Evolutionary conservation across 2,888 invertebrate genomes (phyloP).

Genomic region (Caradrina kadenii): DNA sequence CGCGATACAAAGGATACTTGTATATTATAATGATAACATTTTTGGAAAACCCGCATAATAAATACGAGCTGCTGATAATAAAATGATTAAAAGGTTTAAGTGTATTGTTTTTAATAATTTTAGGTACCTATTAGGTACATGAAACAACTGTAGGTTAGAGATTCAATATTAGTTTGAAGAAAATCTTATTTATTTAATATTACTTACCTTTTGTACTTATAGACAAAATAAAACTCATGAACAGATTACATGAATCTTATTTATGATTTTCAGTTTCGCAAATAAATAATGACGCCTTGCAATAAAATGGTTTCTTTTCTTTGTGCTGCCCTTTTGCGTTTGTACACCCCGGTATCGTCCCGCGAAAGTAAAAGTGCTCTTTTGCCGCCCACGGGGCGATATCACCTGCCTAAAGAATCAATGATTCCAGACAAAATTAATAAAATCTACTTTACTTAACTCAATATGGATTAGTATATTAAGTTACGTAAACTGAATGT

Average conservation of each 20-base stretch:
- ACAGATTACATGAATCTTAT: constrained; percentile 1
- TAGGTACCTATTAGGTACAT: not conserved
- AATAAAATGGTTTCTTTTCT: constrained; percentile 39
- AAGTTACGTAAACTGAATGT: constrained; percentile 12
- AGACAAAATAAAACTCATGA: not conserved
- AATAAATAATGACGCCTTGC: constrained; percentile 21
- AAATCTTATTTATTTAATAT: not conserved
- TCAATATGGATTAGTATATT: constrained; percentile 9
- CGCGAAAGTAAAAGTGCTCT: constrained; percentile 12
- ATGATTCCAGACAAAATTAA: constrained; percentile 24
- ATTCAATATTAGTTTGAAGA: not conserved
- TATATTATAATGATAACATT: constrained; percentile 32
- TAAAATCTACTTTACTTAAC: constrained; percentile 7
- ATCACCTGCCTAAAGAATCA: constrained; percentile 26
- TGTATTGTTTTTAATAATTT: not conserved
- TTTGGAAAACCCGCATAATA: constrained; percentile 32
- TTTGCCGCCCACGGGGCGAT: constrained; percentile 38
- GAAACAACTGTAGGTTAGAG: not conserved
- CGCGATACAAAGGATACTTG: constrained; percentile 22
- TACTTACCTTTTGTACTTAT: not conserved
- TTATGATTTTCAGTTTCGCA: not conserved
- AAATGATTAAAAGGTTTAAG: constrained; percentile 20
- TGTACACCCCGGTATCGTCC: constrained; percentile 26
- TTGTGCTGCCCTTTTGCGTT: constrained; percentile 47
- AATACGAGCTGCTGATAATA: constrained; percentile 7